Conservation (phyloP, 2,113 vertebrate genomes). For the Ameiurus melas region DNA sequence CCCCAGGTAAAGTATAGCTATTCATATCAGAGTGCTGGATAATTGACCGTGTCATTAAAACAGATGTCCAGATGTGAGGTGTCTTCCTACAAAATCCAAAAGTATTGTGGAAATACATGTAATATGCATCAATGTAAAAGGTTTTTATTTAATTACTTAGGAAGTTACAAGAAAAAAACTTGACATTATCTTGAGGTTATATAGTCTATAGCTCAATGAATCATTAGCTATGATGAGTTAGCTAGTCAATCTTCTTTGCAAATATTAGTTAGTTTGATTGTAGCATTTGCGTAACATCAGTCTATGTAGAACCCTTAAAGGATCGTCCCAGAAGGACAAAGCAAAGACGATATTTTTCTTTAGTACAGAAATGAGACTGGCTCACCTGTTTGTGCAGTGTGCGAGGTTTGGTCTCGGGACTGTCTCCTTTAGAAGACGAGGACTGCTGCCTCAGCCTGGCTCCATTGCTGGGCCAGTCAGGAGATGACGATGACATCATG, state of each 20-base stretch:
- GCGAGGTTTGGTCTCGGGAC: slow-evolving; percentile 77
- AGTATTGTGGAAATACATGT: not conserved
- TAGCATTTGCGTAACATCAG: not conserved
- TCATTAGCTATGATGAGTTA: not conserved
- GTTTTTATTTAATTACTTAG: not conserved
- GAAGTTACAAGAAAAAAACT: not conserved
- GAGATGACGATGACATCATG: slow-evolving; percentile 81
- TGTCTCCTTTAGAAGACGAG: slow-evolving; percentile 94
- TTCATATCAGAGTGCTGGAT: not conserved
- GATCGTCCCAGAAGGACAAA: not conserved
- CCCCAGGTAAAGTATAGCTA: not conserved
- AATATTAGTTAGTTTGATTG: not conserved
- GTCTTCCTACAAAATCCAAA: not conserved
- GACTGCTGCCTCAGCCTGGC: slow-evolving; percentile 87
- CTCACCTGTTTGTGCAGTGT: slow-evolving; percentile 70
- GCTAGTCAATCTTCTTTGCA: not conserved
- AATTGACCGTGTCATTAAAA: too few relatives aligned
- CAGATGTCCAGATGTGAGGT: not conserved
- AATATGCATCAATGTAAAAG: not conserved
- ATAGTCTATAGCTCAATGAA: not conserved
- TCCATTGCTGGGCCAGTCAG: slow-evolving; percentile 70
- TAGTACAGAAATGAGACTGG: not conserved
- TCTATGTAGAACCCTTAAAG: not conserved
- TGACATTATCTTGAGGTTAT: not conserved
- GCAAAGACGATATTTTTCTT: not conserved